Base-by-base conservation (phyloP, 2,113 vertebrate genomes). In the Cavia porcellus region DNA sequence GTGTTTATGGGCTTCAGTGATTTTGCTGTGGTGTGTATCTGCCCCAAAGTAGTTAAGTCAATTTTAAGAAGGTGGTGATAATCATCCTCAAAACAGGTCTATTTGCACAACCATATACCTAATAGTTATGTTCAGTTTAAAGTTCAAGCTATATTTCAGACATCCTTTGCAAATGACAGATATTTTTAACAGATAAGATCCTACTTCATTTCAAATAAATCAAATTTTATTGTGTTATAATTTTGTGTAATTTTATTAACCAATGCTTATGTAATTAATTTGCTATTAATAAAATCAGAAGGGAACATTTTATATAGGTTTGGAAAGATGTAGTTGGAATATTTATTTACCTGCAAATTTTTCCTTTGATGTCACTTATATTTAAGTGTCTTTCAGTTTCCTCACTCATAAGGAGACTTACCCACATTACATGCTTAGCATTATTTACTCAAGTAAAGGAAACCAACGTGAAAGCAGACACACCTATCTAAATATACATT, bases 331-430 rank as follows among this genome's bases (percentile, higher is more conserved):
- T 79, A 87, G 57, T 66, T 66, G 14, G 45, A 92, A 59, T 32
- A 81, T 92, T 45, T 89, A 74, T 89, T 90, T 92, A 74, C 90
- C 94, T 90, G 57, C 55, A 90, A 83, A 96, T 90, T 61, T 87
- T 95, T 93, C 81, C 83, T 88, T 96, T 90, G 89, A 62, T 83
- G 84, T 89, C 50, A 57, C 66, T 94, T 87, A 80, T 77, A 62
- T 68, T 75, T 97, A 95, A 92, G 86, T 59, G 72, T 92, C 88
- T 98, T 94, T 92, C 47, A 38, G 22, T 75, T 97, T 87, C 57
- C 68, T 96, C 86, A 50, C 86, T 95, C 96, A 70, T 35, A 96
- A 96, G 92, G 84, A 98, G 70, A 95, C 68, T 96, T 74, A 24
- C 66, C n/a, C 95, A 79, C 7, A 90, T 79, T 55, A 57, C 19